Percentiles rank a stretch among this genome's conserved stretches.
phyloP scores from a whole-genome alignment of 2,888 invertebrate species.

The Drosophila tanythrix region DNA sequence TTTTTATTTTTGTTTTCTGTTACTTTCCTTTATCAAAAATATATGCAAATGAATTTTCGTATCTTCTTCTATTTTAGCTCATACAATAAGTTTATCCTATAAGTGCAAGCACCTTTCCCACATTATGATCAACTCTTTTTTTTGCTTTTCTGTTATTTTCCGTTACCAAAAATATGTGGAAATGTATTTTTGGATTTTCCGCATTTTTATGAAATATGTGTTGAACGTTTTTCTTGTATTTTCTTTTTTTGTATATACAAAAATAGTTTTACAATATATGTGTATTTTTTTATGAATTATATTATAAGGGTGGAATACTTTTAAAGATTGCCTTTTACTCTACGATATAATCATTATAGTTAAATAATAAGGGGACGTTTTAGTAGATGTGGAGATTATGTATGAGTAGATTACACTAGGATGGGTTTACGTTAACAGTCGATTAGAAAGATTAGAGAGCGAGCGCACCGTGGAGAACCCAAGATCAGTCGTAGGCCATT shows the following conservation, averaged over 20 bases:
- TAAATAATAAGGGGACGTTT: conserved; percentile 18
- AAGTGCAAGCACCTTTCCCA: conserved; percentile 9
- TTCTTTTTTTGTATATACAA: conserved; percentile 74
- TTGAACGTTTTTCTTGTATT: conserved; percentile 56
- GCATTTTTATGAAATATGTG: conserved; percentile 40
- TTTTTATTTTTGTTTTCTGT: conserved; percentile 24
- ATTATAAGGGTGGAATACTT: conserved; percentile 58
- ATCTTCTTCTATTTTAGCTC: not conserved
- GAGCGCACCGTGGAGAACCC: conserved; percentile 37
- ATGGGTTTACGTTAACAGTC: conserved; percentile 73
- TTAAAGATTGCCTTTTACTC: conserved; percentile 52
- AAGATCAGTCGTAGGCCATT: conserved; percentile 59
- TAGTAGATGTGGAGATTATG: conserved; percentile 44
- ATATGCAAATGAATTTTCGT: not conserved
- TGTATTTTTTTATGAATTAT: conserved; percentile 33
- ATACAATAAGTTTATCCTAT: not conserved
- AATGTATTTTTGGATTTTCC: not conserved
- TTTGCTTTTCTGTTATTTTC: conserved; percentile 46
- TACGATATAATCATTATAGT: conserved; percentile 43
- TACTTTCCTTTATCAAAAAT: conserved; percentile 60
- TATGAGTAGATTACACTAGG: conserved; percentile 77
- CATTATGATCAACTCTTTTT: conserved; percentile 26
- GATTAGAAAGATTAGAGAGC: conserved; percentile 32
- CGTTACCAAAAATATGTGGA: conserved; percentile 47
- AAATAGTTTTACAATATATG: conserved; percentile 69